Evolutionary conservation across 2,797 vertebrate genomes (phyloP).

Genomic region (Fistularia tabacaria): DNA sequence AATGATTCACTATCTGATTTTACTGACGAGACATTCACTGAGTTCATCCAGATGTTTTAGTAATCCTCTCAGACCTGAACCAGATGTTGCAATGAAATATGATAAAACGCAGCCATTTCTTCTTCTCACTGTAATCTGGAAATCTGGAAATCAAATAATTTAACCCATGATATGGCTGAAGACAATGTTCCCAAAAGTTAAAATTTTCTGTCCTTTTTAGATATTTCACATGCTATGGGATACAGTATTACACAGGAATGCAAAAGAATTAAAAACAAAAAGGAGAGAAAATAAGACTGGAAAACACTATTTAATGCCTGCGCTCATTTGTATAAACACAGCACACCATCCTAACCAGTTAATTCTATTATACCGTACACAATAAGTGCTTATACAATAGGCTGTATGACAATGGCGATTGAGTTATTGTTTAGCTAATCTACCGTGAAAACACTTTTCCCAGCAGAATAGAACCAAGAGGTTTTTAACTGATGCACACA

Average conservation of each 20-base stretch:
- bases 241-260: too few species aligned
- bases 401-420: slow-evolving; percentile 50
- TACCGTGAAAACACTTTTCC: slow-evolving; percentile 43
- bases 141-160: slow-evolving; percentile 10
- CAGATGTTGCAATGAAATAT: slow-evolving; percentile 61
- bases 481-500: slow-evolving; percentile 19
- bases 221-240: too few species aligned
- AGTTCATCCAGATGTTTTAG: slow-evolving; percentile 59
- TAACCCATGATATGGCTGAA: neutral
- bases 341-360: slow-evolving; percentile 11
- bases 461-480: slow-evolving; percentile 35
- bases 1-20: slow-evolving; percentile 44
- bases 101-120: slow-evolving; percentile 52
- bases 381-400: slow-evolving; percentile 33
- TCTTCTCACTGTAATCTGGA: slow-evolving; percentile 36
- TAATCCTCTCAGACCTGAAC: slow-evolving; percentile 63
- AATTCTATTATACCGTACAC: slow-evolving; percentile 37
- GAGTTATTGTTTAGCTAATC: slow-evolving; percentile 63
- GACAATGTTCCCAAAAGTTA: neutral
- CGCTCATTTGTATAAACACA: slow-evolving; percentile 9
- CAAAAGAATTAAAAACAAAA: neutral
- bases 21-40: slow-evolving; percentile 30
- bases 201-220: neutral
- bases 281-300: neutral
- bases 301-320: slow-evolving; percentile 1